phyloP scores from a whole-genome alignment of 2,888 invertebrate genomes.

The Alviniconcha strummeri region DNA sequence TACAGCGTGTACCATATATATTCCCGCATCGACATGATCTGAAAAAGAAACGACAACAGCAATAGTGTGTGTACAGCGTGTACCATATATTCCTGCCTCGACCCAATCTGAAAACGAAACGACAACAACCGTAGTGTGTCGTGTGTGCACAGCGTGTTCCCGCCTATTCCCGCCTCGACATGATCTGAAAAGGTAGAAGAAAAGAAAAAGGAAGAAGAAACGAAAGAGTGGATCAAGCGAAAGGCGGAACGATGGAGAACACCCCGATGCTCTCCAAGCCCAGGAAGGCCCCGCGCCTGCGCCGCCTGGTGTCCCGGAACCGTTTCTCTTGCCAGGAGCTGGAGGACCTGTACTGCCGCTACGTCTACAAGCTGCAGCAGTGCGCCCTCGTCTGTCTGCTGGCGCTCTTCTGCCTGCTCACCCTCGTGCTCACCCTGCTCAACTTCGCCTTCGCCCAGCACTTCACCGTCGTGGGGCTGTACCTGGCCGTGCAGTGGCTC shows the following conservation, averaged over 20 bases:
- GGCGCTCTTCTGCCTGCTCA: conserved; percentile 85
- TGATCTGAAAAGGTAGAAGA: too few species aligned
- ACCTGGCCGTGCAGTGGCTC: conserved; percentile 80
- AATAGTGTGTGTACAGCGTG: too few species aligned
- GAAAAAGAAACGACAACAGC: too few species aligned
- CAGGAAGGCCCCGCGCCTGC: conserved; percentile 41
- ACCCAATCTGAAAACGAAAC: too few species aligned
- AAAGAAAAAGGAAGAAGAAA: too few species aligned
- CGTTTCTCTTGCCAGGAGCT: conserved; percentile 90
- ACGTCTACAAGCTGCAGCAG: conserved; percentile 89
- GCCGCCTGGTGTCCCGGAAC: conserved; percentile 54
- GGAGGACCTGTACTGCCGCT: conserved; percentile 90
- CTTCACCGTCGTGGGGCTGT: conserved; percentile 82
- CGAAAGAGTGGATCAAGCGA: too few species aligned
- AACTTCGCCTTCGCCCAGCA: conserved; percentile 84
- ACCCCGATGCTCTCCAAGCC: conserved; percentile 50
- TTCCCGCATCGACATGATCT: too few species aligned
- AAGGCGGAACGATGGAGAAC: conserved; percentile 40
- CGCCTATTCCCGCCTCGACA: too few species aligned
- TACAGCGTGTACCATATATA: too few species aligned
- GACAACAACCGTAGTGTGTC: too few species aligned
- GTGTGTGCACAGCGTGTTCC: too few species aligned
- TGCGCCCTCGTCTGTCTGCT: conserved; percentile 81
- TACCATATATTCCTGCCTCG: too few species aligned
- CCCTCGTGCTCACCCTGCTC: conserved; percentile 84